phyloP scores from a whole-genome alignment of 2,797 vertebrate genomes.

The Schizothorax lantsangensis region DNA sequence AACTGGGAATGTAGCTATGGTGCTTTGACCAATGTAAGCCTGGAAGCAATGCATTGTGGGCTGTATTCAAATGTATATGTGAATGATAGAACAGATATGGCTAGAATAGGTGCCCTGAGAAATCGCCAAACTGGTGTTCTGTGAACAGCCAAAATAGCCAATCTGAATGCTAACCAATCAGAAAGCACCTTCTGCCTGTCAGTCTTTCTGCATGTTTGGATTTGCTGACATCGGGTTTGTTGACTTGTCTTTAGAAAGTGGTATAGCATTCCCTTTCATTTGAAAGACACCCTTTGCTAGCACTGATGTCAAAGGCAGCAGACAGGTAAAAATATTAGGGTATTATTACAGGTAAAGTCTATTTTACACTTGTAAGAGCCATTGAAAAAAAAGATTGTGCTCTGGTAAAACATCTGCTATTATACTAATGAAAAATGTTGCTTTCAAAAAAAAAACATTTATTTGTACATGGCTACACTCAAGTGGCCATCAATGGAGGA shows the following conservation, averaged over 20 bases:
- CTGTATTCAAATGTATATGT: conserved; percentile 52
- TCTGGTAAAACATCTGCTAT: background rate
- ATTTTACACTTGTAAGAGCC: background rate
- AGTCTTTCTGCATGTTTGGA: background rate
- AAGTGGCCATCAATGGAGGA: background rate
- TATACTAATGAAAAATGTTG: background rate
- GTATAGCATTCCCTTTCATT: background rate
- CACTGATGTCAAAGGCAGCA: background rate
- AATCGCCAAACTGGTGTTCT: background rate
- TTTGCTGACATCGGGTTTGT: background rate
- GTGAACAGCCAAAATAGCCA: background rate
- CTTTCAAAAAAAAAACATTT: background rate
- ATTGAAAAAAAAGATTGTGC: background rate
- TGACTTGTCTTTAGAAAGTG: background rate
- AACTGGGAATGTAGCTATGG: background rate
- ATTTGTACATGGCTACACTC: background rate
- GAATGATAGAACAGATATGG: conserved; percentile 20
- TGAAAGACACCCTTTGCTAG: background rate
- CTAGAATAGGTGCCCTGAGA: conserved; percentile 6
- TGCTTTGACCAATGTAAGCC: conserved; percentile 25
- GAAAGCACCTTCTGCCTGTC: background rate
- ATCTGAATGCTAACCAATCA: background rate
- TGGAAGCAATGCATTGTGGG: conserved; percentile 44
- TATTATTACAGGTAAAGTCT: background rate
- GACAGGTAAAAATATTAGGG: background rate